phyloP scores from a whole-genome alignment of 2,888 invertebrate genomes.

The Catotricha subobsoleta region DNA sequence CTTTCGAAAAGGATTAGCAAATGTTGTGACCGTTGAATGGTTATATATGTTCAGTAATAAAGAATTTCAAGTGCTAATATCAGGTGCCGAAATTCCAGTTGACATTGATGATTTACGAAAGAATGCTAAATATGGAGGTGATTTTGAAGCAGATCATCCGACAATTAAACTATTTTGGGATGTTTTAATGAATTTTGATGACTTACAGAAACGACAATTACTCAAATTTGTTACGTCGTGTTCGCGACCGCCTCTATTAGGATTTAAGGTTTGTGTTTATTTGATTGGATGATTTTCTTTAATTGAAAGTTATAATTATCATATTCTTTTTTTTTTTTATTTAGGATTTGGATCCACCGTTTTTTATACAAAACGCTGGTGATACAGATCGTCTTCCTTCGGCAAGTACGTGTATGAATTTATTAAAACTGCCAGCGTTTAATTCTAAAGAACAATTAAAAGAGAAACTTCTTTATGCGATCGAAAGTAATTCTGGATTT shows the following conservation, averaged over 20 bases:
- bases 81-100: slow-evolving; percentile 86
- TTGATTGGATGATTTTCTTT: background rate
- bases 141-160: slow-evolving; percentile 64
- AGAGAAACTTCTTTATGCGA: slow-evolving; percentile 77
- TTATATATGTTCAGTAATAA: slow-evolving; percentile 84
- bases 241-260: slow-evolving; percentile 86
- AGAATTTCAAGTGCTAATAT: slow-evolving; percentile 91
- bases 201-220: slow-evolving; percentile 66
- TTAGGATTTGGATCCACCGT: slow-evolving; percentile 85
- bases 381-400: slow-evolving; percentile 82
- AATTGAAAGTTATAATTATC: background rate
- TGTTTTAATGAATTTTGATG: slow-evolving; percentile 64
- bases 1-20: slow-evolving; percentile 76
- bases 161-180: slow-evolving; percentile 83
- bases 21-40: slow-evolving; percentile 84
- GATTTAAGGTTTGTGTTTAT: slow-evolving; percentile 60
- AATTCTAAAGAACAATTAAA: slow-evolving; percentile 54
- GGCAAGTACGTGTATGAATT: slow-evolving; percentile 95
- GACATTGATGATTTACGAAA: slow-evolving; percentile 74
- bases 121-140: slow-evolving; percentile 80
- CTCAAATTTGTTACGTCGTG: slow-evolving; percentile 98
- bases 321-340: slow-evolving; percentile 11
- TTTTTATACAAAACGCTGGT: slow-evolving; percentile 89
- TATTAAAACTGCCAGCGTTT: slow-evolving; percentile 88
- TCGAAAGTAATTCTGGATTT: slow-evolving; percentile 90